Evolutionary conservation across 2,797 vertebrate species (phyloP), one percentile per base, ranked within the genome.

Genomic region (Euphonia xanthogaster): DNA sequence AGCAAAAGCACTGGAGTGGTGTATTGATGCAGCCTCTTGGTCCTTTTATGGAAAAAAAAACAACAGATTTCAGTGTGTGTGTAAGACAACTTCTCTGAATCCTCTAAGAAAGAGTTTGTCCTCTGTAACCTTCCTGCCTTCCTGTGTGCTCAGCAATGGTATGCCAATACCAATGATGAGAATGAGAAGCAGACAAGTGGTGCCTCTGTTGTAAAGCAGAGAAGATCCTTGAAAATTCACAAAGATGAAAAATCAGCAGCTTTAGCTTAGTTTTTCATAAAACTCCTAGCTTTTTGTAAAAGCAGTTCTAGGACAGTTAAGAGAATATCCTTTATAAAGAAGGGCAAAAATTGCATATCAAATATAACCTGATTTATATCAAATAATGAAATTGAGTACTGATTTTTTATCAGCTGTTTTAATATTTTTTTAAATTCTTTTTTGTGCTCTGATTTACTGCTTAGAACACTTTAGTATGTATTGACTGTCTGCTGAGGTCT

Each of bases 401-500:
- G 61, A 70, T 42, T 88, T 94, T 94, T 85, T 55, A 70, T 7
- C 33, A 86, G 57, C 51, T 75, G 45, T 91, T 95, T 97, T 90
- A 96, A 57, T 92, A 61, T 96, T 66, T 65, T 86, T 85, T 80
- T 61, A 55, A 66, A 53, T 42, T 90, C 61, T 97, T 97, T 96
- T 95, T 90, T 80, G n/a, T 96, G 76, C 97, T 98, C 98, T 98
- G 98, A 99, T 98, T 97, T 98, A 98, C 94, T 83, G 87, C 97
- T 97, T 94, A 86, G 95, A 95, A 91, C 94, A 93, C 81, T 65
- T 97, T 98, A 99, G 98, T 99, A 98, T 96, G 97, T 99, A 99
- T 99, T 98, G 99, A 99, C 98, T 98, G 98, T 98, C 98, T 98
- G 97, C 98, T 94, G 96, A 98, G 96, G 95, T 97, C 97, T 97